A percentile compares a stretch with the other conserved stretches of the same genome.
These are phyloP conservation scores for Arothron firmamentum DNA, from an alignment of 2,113 vertebrate species.

Conservation along the genomic window DNA sequence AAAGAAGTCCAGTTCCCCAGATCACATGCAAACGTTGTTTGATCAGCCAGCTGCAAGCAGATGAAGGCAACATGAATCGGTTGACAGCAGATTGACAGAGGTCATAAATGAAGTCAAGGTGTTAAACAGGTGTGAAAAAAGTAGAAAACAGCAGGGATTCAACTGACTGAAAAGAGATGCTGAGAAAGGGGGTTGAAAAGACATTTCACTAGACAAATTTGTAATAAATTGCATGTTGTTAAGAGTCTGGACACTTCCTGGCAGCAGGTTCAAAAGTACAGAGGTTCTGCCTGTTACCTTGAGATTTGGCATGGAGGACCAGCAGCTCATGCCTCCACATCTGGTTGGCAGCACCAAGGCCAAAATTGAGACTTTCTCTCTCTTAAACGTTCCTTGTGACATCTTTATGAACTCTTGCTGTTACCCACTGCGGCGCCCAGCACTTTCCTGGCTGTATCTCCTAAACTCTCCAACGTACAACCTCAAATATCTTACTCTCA, in stretches of 20 bases:
- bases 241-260: conserved; percentile 74
- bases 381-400: conserved; percentile 74
- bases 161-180: conserved; percentile 14
- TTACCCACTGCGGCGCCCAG: conserved; percentile 45
- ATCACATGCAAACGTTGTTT: conserved; percentile 55
- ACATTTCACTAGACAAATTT: conserved; percentile 59
- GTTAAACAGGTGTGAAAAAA: conserved; percentile 72
- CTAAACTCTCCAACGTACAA: conserved; percentile 30
- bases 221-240: conserved; percentile 76
- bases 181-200: conserved; percentile 36
- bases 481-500: background rate
- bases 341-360: conserved; percentile 76
- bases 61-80: conserved; percentile 64
- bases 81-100: conserved; percentile 67
- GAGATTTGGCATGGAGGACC: conserved; percentile 62
- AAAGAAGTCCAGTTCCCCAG: conserved; percentile 15
- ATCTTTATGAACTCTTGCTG: conserved; percentile 77
- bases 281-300: conserved; percentile 72
- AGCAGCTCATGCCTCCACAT: conserved; percentile 69
- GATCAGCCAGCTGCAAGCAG: conserved; percentile 50
- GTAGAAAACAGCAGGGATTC: conserved; percentile 33
- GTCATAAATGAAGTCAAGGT: conserved; percentile 67
- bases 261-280: conserved; percentile 74
- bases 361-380: conserved; percentile 78
- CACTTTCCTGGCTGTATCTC: conserved; percentile 17